Percentiles rank a stretch among this genome's conserved stretches.
These are phyloP conservation scores for Labeo catla DNA, from an alignment of 2,113 vertebrate genomes.

Conservation along the genomic window DNA sequence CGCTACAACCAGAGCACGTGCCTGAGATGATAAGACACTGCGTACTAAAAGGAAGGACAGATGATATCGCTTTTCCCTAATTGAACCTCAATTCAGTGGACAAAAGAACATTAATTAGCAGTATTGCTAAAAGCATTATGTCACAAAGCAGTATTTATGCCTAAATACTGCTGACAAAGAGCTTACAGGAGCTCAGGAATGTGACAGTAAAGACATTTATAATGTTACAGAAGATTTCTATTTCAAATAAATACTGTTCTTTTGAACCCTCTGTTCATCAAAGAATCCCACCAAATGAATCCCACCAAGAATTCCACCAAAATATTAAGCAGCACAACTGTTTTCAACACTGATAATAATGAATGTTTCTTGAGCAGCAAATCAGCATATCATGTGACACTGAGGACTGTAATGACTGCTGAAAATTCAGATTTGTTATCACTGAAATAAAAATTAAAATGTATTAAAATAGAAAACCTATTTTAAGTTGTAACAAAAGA, in stretches of 20 bases:
- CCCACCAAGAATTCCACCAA: not conserved
- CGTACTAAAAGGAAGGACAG: not conserved
- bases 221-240: not conserved
- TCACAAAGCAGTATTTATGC: no score
- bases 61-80: not conserved
- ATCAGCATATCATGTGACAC: not conserved
- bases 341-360: not conserved
- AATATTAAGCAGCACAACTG: not conserved
- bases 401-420: not conserved
- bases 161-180: not conserved
- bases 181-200: not conserved
- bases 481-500: not conserved
- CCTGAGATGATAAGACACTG: not conserved
- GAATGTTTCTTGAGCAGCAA: no score
- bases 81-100: not conserved
- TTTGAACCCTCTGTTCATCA: not conserved
- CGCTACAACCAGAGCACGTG: slow-evolving; percentile 2
- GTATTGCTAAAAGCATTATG: not conserved
- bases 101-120: not conserved
- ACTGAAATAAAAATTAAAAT: not conserved
- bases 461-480: not conserved
- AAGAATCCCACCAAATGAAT: no score
- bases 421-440: not conserved
- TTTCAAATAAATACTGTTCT: not conserved
- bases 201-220: not conserved